Evolutionary conservation across 2,888 invertebrate genomes (phyloP), one percentile per base, ranked within the genome.

Genomic region (Sinopyrophorus schimmeli): DNA sequence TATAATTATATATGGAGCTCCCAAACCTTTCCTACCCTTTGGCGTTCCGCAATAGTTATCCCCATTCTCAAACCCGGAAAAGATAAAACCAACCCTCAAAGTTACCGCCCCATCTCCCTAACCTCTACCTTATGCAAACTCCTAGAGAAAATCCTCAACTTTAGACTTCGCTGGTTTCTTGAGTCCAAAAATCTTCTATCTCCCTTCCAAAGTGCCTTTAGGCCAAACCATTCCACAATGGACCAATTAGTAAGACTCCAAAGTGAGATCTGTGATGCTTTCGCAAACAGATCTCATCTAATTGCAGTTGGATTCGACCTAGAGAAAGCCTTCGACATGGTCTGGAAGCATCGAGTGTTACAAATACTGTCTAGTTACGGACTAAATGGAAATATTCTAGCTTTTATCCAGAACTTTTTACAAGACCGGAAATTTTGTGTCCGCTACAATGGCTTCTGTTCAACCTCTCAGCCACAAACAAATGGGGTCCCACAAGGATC

Each of bases 401-500:
- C 11, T 14, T 27, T 12, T 7, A 27, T 14, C 3, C 11, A 27
- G 14, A 11, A 6, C 1, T 27, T 27, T 7, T 6, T 27, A 14
- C 3, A 6, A 3, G 27, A 27, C 3, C 3, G 14, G 14, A 1
- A 14, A 5, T 27, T 12, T 7, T 14, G 12, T 9, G 27, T 27
- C 5, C 11, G 5, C 11, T 27, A 7, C 5, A 11, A 27, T 14
- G 14, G 14, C 5, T 9, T 12, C 6, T 3, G 4, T 5, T 12
- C 5, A 7, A 11, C 12, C 3, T 14, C 5, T 7, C 14, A 14
- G 3, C 3, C 11, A 7, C 27, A 27, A 27, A 11, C 11, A 2
- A 27, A 27, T 12, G 12, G 12, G 1, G 27, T 27, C 3, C 27
- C 27, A 12, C 27, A 27, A 10, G 27, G 27, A 12, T 27, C 27